Percentiles rank a stretch among this genome's conserved stretches.
Conservation (phyloP, 2,113 vertebrate genomes). For the Odocoileus virginianus region DNA sequence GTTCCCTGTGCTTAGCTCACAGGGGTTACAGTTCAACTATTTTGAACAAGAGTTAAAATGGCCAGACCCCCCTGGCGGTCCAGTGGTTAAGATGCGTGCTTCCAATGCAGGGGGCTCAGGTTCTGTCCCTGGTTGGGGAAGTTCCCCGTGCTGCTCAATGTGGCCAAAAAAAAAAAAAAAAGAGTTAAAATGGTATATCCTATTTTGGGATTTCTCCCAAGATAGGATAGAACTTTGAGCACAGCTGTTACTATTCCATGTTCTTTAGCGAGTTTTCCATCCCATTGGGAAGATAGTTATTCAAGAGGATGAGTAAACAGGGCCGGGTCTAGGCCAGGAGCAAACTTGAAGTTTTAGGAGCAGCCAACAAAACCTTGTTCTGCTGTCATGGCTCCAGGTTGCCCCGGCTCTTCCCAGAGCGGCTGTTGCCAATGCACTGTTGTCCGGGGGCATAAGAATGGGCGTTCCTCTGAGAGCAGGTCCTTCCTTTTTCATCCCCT, state of each 20-base stretch:
- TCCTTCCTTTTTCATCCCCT: neutral
- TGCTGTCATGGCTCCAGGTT: accelerated
- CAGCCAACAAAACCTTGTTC: neutral
- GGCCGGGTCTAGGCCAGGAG: accelerated
- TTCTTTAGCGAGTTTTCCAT: neutral
- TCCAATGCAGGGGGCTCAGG: neutral
- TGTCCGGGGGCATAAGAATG: accelerated
- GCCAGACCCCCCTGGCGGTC: neutral
- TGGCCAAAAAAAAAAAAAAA: neutral
- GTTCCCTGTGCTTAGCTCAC: neutral
- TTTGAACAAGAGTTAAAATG: neutral
- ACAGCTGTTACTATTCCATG: no score
- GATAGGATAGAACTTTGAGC: neutral
- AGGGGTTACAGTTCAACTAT: neutral
- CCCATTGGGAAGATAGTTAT: neutral
- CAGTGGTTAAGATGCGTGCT: neutral
- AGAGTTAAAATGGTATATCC: neutral
- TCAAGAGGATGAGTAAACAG: neutral
- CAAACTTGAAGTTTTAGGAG: accelerated
- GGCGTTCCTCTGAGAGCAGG: no score
- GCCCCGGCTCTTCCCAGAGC: neutral
- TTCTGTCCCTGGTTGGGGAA: neutral
- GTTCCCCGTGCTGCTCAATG: neutral
- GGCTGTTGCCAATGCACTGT: neutral
- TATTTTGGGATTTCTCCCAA: neutral